phyloP scores from a whole-genome alignment of 2,888 invertebrate species.

The Tetrapedia diversipes region DNA sequence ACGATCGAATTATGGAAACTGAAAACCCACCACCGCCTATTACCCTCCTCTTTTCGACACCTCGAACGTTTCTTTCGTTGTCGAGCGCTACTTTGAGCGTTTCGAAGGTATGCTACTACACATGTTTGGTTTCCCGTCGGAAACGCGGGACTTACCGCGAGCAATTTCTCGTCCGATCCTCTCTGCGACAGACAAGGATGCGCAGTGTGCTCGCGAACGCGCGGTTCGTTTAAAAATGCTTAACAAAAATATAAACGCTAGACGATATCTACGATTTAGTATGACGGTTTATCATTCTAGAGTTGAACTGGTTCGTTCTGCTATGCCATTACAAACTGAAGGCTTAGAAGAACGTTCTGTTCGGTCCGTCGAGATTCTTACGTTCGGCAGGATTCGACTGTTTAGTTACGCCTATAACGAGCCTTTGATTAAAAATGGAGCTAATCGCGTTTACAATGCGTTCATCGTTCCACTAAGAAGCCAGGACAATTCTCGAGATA shows the following conservation, averaged over 20 bases:
- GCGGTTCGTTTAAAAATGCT: neutral
- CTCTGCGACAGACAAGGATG: neutral
- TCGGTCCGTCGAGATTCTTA: constrained; percentile 16
- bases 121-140: too few relatives aligned
- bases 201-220: neutral
- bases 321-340: neutral
- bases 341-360: neutral
- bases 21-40: neutral
- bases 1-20: neutral
- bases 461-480: constrained; percentile 72
- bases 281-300: constrained; percentile 15
- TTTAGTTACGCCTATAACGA: constrained; percentile 48
- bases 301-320: neutral
- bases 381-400: constrained; percentile 51
- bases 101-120: neutral
- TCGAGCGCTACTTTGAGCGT: neutral
- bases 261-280: neutral
- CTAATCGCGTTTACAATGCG: constrained; percentile 49
- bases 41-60: neutral
- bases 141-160: too few relatives aligned
- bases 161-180: neutral
- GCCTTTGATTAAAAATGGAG: constrained; percentile 58
- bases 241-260: constrained; percentile 19
- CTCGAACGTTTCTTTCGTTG: constrained; percentile 3
- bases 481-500: constrained; percentile 78